Conservation (phyloP, 2,888 invertebrate genomes). For the Sialis fuliginosa region DNA sequence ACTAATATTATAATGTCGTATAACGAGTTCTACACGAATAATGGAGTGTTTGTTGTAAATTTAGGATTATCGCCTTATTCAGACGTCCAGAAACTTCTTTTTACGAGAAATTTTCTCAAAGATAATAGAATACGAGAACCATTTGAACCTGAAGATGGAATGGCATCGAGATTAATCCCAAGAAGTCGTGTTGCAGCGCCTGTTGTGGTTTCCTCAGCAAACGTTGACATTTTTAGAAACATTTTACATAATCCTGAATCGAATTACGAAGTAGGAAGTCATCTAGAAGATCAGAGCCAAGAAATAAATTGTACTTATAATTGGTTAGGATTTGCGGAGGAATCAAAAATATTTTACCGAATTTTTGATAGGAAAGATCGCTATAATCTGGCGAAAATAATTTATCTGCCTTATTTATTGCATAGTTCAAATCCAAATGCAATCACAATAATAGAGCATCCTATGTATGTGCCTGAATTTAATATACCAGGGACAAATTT, state of each 20-base stretch:
- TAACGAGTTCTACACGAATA: constrained; percentile 81
- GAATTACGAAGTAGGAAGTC: constrained; percentile 87
- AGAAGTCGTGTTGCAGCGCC: constrained; percentile 86
- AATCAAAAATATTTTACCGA: constrained; percentile 51
- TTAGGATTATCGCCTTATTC: constrained; percentile 79
- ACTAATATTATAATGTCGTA: constrained; percentile 56
- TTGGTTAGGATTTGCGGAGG: constrained; percentile 72
- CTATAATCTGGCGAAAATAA: constrained; percentile 85
- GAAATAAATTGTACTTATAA: constrained; percentile 86
- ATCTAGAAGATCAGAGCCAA: constrained; percentile 85
- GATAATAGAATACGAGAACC: constrained; percentile 77
- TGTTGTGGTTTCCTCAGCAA: constrained; percentile 79
- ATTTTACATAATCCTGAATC: constrained; percentile 82
- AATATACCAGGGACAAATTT: constrained; percentile 36
- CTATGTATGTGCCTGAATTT: constrained; percentile 64
- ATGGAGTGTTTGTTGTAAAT: constrained; percentile 73
- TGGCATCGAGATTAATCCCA: constrained; percentile 59
- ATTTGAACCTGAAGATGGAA: constrained; percentile 46
- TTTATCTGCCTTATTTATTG: constrained; percentile 77
- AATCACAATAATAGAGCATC: constrained; percentile 58
- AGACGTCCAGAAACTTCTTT: constrained; percentile 59
- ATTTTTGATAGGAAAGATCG: constrained; percentile 76
- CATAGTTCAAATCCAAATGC: constrained; percentile 82
- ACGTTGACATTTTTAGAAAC: constrained; percentile 76
- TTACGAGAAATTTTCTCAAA: constrained; percentile 74